Conservation (phyloP, 2,888 invertebrate genomes). For the Thereva nobilitata region DNA sequence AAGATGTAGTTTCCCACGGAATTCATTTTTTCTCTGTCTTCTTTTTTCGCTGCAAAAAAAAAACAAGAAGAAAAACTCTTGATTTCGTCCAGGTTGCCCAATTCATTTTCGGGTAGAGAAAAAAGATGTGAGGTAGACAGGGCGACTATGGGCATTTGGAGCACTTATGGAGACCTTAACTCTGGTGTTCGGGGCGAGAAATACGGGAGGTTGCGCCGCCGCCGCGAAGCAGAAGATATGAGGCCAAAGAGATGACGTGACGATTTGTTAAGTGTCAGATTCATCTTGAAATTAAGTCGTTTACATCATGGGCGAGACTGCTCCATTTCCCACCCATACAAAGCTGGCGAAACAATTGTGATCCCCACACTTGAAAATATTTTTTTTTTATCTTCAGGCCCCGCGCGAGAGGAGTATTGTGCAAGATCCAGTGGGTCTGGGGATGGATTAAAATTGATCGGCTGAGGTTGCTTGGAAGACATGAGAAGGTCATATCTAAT, state of each 20-base stretch:
- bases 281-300: conserved; percentile 34
- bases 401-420: conserved; percentile 2
- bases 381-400: conserved; percentile 8
- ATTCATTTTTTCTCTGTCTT: conserved; percentile 32
- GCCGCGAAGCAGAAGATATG: neutral
- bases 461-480: neutral
- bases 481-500: too few relatives aligned
- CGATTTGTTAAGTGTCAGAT: conserved; percentile 19
- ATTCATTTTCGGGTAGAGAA: neutral
- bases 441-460: conserved; percentile 1
- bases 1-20: conserved; percentile 38
- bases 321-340: conserved; percentile 40
- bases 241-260: conserved; percentile 12
- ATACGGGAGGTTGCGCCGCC: neutral
- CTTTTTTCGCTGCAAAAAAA: too few relatives aligned
- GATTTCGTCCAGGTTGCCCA: conserved; percentile 15
- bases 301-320: conserved; percentile 31
- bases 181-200: conserved; percentile 9
- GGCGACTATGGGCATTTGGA: conserved; percentile 16
- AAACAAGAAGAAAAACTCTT: too few relatives aligned
- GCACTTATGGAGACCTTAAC: conserved; percentile 32
- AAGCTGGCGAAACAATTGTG: conserved; percentile 38
- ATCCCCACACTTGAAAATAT: conserved; percentile 41
- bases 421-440: too few relatives aligned
- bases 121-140: neutral